These are phyloP conservation scores for Drosophila tristis DNA, from an alignment of 1,140 invertebrate genomes.

Conservation along the genomic window DNA sequence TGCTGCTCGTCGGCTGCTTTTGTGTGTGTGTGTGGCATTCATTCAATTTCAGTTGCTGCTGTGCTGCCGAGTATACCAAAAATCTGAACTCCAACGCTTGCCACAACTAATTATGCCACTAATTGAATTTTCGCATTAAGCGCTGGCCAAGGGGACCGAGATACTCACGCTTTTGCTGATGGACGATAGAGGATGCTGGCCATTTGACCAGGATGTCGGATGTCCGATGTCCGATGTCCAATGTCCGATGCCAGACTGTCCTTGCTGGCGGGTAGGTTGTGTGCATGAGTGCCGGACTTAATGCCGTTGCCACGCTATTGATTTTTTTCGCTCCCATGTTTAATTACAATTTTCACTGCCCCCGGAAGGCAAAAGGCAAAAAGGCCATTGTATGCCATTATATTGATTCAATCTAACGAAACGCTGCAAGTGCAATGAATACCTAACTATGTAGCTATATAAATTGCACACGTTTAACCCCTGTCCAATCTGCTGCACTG, in stretches of 20 bases:
- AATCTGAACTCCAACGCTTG: conserved; percentile 81
- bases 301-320: conserved; percentile 69
- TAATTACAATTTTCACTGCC: conserved; percentile 56
- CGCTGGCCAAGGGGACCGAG: conserved; percentile 36
- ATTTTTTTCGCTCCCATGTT: conserved; percentile 59
- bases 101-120: conserved; percentile 82
- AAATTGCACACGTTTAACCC: no score
- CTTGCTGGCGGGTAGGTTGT: not conserved
- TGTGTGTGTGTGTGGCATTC: conserved; percentile 45
- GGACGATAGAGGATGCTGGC: conserved; percentile 43
- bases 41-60: conserved; percentile 52
- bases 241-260: not conserved
- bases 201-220: conserved; percentile 14
- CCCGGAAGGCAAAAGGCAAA: not conserved
- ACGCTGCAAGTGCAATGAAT: conserved; percentile 19
- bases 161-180: conserved; percentile 4
- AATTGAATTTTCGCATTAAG: conserved; percentile 83
- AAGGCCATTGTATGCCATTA: conserved; percentile 25
- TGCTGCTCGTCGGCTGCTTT: not conserved
- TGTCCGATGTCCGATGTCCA: no score
- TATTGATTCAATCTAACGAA: conserved; percentile 14
- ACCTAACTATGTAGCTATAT: conserved; percentile 6
- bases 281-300: conserved; percentile 56
- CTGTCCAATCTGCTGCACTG: no score
- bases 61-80: conserved; percentile 50